phyloP scores from a whole-genome alignment of 2,888 invertebrate species.

The Tinea pellionella region DNA sequence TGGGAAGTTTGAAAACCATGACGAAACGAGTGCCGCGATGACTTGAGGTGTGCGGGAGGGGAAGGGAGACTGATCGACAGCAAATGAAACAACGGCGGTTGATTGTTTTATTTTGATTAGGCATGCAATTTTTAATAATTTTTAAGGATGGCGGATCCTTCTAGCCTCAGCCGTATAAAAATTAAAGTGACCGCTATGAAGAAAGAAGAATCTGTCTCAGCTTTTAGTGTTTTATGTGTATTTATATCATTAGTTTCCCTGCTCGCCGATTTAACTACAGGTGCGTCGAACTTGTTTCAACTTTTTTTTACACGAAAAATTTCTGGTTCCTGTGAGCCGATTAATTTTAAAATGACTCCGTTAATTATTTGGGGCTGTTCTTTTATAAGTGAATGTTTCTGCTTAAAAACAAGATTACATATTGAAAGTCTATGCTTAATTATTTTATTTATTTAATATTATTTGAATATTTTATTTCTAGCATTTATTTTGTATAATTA shows the following conservation, averaged over 20 bases:
- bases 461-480: too few relatives aligned
- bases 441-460: too few relatives aligned
- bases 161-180: constrained; percentile 32
- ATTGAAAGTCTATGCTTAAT: too few relatives aligned
- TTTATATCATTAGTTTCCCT: constrained; percentile 70
- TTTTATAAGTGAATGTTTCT: too few relatives aligned
- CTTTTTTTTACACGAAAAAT: not conserved
- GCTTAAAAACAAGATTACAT: too few relatives aligned
- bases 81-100: not conserved
- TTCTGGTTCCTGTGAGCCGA: not conserved
- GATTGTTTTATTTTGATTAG: constrained; percentile 6
- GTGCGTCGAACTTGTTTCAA: constrained; percentile 36
- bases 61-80: not conserved
- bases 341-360: not conserved
- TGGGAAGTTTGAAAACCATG: too few relatives aligned
- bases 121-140: not conserved
- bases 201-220: constrained; percentile 59
- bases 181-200: constrained; percentile 38
- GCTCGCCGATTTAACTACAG: constrained; percentile 69
- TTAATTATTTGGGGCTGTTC: not conserved
- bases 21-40: too few relatives aligned
- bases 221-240: constrained; percentile 63
- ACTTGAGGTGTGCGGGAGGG: not conserved
- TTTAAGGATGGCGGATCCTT: constrained; percentile 49
- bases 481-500: constrained; percentile 13